Base-by-base conservation (phyloP, 2,797 vertebrate genomes). In the Sparus aurata region DNA sequence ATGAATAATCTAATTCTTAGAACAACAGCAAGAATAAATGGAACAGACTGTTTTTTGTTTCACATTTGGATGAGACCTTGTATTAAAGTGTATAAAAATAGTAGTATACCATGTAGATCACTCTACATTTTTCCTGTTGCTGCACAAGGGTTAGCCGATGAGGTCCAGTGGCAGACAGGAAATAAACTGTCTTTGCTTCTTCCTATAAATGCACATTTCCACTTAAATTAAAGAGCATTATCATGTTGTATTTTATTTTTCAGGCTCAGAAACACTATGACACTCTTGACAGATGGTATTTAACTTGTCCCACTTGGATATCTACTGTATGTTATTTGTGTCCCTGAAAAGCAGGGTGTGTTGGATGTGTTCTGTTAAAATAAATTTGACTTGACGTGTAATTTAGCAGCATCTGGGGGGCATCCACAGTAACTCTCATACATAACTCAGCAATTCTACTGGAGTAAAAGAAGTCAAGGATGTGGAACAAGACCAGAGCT, bases 401-500 rank as follows among this genome's bases (percentile, higher is more conserved):
- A 65, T 80, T 80, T 58, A 52, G 69, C 62, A 69, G 45, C 58
- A 63, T 73, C n/a, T 7, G 12, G 15, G 12, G 46, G 25, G 13
- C 49, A 43, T 77, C 59, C 54, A 55, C 58, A 62, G 46, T 20
- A 30, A 60, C 77, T 62, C 30, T 76, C 27, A 55, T 75, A 69
- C 52, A 53, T 66, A 77, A 53, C 54, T 63, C 59, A 25, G 20
- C 62, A 53, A 79, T 83, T 73, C 13, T 65, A 75, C 34, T 43
- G 23, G 11, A 79, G 63, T 34, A 38, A 80, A 80, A 74, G 20
- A 16, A 60, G 22, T 25, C 30, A 54, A 55, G 45, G 20, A 64
- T 20, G 27, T 55, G 52, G 54, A 78, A 75, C 64, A 59, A 60
- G 58, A 83, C 57, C 82, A 80, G 80, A 84, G 70, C 17, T 38